Conservation (phyloP, 2,113 vertebrate species). For the Paradoxurus hermaphroditus region DNA sequence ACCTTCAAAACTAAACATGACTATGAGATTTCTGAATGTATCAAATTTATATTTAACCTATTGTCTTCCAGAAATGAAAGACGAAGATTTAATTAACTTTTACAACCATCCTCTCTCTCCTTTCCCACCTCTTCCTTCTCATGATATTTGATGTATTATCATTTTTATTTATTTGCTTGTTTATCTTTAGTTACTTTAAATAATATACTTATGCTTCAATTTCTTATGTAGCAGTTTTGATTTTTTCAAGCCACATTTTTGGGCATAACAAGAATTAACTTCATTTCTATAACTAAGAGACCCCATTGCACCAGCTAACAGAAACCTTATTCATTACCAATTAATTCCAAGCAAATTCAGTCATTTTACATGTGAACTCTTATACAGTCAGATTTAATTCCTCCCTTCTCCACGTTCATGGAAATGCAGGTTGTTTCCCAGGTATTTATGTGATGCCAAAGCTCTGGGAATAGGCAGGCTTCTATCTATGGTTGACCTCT, state of each 20-base stretch:
- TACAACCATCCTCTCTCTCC: conserved; percentile 21
- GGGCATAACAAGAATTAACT: conserved; percentile 35
- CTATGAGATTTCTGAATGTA: conserved; percentile 46
- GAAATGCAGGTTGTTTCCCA: not conserved
- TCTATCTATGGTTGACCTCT: not conserved
- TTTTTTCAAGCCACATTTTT: conserved; percentile 56
- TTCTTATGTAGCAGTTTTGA: conserved; percentile 50
- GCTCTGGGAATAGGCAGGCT: not conserved
- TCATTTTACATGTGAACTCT: conserved; percentile 44
- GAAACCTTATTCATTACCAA: conserved; percentile 17
- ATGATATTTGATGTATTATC: conserved; percentile 54
- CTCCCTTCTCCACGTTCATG: not conserved
- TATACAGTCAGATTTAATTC: not conserved
- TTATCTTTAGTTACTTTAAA: conserved; percentile 72
- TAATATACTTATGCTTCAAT: conserved; percentile 58
- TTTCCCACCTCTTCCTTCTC: not conserved
- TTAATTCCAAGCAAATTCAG: not conserved
- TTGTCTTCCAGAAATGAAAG: conserved; percentile 65
- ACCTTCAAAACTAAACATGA: conserved; percentile 43
- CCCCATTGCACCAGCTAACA: conserved; percentile 4
- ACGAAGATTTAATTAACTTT: conserved; percentile 65
- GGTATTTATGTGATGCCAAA: not conserved
- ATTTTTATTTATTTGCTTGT: conserved; percentile 66
- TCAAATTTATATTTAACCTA: conserved; percentile 61
- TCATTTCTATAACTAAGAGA: conserved; percentile 58